Evolutionary conservation across 2,888 invertebrate species (phyloP).

Genomic region (Meteorus cinctellus): DNA sequence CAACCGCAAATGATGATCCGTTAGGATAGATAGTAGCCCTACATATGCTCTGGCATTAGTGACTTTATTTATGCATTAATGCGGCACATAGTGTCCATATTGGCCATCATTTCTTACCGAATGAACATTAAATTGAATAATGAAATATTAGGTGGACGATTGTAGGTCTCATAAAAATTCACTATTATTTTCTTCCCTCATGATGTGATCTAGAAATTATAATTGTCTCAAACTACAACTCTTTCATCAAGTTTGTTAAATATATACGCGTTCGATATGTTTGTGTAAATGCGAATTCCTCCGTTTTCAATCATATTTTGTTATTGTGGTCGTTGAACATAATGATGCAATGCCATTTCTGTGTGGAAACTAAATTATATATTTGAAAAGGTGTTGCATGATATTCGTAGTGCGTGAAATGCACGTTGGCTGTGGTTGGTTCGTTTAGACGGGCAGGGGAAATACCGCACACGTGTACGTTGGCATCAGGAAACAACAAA

Average conservation of each 20-base stretch:
- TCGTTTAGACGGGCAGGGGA: no score
- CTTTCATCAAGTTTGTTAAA: neutral
- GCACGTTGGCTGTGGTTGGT: no score
- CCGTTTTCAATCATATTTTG: no score
- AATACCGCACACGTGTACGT: no score
- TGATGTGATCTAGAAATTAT: neutral
- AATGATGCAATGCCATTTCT: neutral
- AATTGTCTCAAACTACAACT: neutral
- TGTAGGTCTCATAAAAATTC: neutral
- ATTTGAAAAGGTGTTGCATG: no score
- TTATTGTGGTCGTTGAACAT: neutral
- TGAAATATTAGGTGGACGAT: neutral
- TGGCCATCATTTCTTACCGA: neutral
- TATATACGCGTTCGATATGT: no score
- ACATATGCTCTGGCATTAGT: neutral
- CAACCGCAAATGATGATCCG: slow-evolving; percentile 51
- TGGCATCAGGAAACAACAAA: no score
- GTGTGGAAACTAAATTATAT: neutral
- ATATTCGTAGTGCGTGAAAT: no score
- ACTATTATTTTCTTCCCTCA: neutral
- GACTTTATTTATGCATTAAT: slow-evolving; percentile 1
- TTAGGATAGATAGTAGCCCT: slow-evolving; percentile 51
- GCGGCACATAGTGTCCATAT: neutral
- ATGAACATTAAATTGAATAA: neutral
- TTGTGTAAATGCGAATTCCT: no score